These are phyloP conservation scores for Microctonus hyperodae DNA, from an alignment of 2,888 invertebrate genomes.

Conservation along the genomic window DNA sequence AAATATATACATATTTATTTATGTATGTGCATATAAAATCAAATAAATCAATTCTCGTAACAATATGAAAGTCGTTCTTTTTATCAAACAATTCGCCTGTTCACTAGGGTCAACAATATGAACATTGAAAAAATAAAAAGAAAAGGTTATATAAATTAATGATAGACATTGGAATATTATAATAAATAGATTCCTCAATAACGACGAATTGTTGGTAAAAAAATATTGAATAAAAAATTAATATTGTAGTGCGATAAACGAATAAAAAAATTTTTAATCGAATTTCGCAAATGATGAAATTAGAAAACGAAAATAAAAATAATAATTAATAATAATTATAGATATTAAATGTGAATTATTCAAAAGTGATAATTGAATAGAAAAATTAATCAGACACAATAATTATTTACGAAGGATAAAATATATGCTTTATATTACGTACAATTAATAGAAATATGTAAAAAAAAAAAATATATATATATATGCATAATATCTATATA, in stretches of 20 bases:
- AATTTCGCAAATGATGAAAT: too few species aligned
- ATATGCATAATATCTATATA: background rate
- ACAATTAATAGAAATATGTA: background rate
- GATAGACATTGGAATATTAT: too few species aligned
- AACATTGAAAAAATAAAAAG: background rate
- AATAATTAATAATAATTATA: background rate
- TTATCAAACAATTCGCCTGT: background rate
- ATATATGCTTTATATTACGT: background rate
- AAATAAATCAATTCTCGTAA: background rate
- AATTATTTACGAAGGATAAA: background rate
- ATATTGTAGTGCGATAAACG: background rate
- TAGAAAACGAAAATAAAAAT: background rate
- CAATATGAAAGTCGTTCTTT: background rate
- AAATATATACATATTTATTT: too few species aligned
- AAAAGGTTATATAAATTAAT: background rate
- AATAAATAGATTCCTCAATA: too few species aligned
- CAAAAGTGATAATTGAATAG: conserved; percentile 1
- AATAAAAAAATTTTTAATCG: too few species aligned
- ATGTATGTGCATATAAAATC: too few species aligned
- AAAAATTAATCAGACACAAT: background rate
- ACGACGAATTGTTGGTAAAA: background rate
- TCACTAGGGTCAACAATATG: too few species aligned
- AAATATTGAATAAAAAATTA: too few species aligned
- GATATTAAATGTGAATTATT: background rate
- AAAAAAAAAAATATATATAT: background rate